Evolutionary conservation across 2,888 invertebrate species (phyloP).

Genomic region (Ormyrus rosae): DNA sequence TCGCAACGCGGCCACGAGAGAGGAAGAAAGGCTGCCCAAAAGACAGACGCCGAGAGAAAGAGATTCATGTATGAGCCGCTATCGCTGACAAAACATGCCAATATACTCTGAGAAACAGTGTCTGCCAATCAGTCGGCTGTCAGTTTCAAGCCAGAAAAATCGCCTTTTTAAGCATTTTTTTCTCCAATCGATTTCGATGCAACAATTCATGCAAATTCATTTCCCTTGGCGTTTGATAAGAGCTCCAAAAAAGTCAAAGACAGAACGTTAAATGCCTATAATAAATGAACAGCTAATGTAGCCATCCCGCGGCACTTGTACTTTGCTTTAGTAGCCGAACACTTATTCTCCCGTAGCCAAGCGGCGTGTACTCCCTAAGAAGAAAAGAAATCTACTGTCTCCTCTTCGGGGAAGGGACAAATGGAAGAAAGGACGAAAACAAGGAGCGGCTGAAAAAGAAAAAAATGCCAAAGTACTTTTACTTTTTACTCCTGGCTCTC

Average conservation of each 20-base stretch:
- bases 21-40: slow-evolving; percentile 31
- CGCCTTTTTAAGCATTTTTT: too few species aligned
- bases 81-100: slow-evolving; percentile 57
- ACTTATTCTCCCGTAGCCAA: background rate
- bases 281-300: too few species aligned
- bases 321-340: too few species aligned
- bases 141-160: slow-evolving; percentile 7
- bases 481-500: slow-evolving; percentile 18
- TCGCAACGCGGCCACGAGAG: background rate
- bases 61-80: slow-evolving; percentile 52
- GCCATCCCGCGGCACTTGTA: too few species aligned
- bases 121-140: slow-evolving; percentile 51
- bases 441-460: background rate
- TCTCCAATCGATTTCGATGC: too few species aligned
- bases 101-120: slow-evolving; percentile 38
- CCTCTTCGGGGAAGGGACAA: background rate
- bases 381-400: background rate
- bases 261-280: too few species aligned
- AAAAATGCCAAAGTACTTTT: slow-evolving; percentile 31
- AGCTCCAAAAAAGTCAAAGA: too few species aligned
- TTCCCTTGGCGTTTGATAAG: too few species aligned
- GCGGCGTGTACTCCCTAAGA: background rate
- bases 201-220: too few species aligned
- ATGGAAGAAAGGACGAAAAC: slow-evolving; percentile 14
- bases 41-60: slow-evolving; percentile 48